Evolutionary conservation across 2,888 invertebrate genomes (phyloP), one percentile per base, ranked within the genome.

Genomic region (Camponotus fellah): DNA sequence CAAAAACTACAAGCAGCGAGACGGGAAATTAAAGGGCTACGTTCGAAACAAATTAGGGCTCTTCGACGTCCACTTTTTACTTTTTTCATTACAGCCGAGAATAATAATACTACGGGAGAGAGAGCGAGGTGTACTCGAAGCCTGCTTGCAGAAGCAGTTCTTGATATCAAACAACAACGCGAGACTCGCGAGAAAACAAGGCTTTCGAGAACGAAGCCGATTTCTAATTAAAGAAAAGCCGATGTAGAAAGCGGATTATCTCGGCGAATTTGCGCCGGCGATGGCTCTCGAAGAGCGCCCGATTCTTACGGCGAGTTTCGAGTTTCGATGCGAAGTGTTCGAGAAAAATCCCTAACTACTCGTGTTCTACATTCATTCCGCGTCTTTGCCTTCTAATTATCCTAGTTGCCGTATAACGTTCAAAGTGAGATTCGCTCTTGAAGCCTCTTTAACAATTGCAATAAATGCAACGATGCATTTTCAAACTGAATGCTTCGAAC

Each of bases 11-110:
- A 69, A 75, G 79, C 82, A 83, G 83, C 86, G 81, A 76, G 88
- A 66, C 75, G 46, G 72, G 64, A 86, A 87, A 84, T 75, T 83
- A 85, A 86, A 88, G 85, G 88, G 86, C 85, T 86, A 88, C 84
- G 87, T 87, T 88, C 86, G 87, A 77, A 79, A 85, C 76, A 82
- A 82, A 68, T 82, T 58, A 71, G 83, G 68, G 75, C 64, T 76
- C 46, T 69, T 75, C 87, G 75, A 77, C 64, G 69, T 84, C 68
- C 53, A 69, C 53, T 72, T 82, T 62, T 26, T 80, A 80, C 17
- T 64, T 21, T 83, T 84, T 82, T 74, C 77, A 80, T 87, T 84
- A 85, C 58, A 58, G 12, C 10, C 43, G 72, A n/a, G 49, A 43
- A 46, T 83, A 84, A 87, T 83, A 82, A 87, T 79, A 80, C 58